Evolutionary conservation across 30 jellyfish, hydroid and myxozoan species (phyloP), one percentile per base, ranked within the genome.

Genomic region (Hydractinia echinata): DNA sequence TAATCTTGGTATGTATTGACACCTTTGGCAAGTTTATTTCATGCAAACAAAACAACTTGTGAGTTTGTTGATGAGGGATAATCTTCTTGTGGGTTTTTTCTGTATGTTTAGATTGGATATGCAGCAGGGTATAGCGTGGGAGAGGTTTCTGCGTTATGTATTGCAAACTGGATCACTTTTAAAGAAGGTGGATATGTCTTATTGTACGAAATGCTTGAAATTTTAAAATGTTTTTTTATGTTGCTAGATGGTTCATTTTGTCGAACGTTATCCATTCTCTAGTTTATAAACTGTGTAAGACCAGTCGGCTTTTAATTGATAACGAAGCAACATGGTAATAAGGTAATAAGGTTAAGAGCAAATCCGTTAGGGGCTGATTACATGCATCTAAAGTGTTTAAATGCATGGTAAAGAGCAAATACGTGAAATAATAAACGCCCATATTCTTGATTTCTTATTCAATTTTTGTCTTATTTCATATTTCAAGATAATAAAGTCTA

Each of bases 91-190:
- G 74, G 10, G 3, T 6, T 0, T 13, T 3, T 64, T 64, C 18
- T 64, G 69, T 58, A 16, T 64, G 19, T 64, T 64, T 51, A 87
- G 91, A 73, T 54, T 9, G 66, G 71, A 53, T 62, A 30, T 15
- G 73, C 82, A 30, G 97, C 95, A 53, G 97, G 97, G 13, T 90
- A 90, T 82, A 90, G 97, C 79, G 89, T 90, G 58, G 97, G 97
- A 15, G 97, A 90, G 67, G 60, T 90, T 10, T 84, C 97, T 66
- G 95, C 94, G 7, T 79, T 90, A 77, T 54, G 73, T 71, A 54
- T 86, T 53, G 92, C 89, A 19, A 89, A 85, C 5, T 79, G 88
- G 54, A 85, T 90, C 51, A n/a, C 92, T 5, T 71, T 53, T 15
- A 94, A 85, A 21, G 86, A 90, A 11, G 88, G 97, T 90, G 55